A percentile compares a stretch with the other conserved stretches of the same genome.
phyloP scores from a whole-genome alignment of 2,888 invertebrate genomes.

The Hypsopygia costalis region DNA sequence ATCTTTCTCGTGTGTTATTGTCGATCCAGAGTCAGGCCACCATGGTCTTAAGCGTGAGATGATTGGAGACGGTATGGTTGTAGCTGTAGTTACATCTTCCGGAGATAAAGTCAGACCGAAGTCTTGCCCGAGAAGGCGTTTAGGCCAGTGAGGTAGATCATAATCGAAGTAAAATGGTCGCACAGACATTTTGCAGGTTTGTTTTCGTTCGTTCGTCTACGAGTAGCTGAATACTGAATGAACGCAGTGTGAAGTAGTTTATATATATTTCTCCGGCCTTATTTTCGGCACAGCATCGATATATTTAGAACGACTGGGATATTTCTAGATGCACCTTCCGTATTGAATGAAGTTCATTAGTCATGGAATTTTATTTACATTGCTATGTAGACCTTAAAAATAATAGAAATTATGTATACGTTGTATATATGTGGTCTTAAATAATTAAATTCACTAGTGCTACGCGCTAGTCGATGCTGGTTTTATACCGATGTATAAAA shows the following conservation, averaged over 20 bases:
- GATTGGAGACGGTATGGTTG: constrained; percentile 36
- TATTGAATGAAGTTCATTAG: constrained; percentile 3
- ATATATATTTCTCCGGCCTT: constrained; percentile 4
- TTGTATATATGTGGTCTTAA: no score
- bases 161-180: constrained; percentile 58
- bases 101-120: constrained; percentile 63
- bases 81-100: constrained; percentile 52
- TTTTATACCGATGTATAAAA: no score
- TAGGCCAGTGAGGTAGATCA: constrained; percentile 53
- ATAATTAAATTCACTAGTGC: no score
- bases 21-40: constrained; percentile 68
- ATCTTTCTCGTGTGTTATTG: constrained; percentile 74
- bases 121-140: constrained; percentile 62
- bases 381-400: no score
- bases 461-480: no score
- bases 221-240: constrained; percentile 2
- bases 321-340: constrained; percentile 6
- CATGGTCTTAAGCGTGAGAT: constrained; percentile 47
- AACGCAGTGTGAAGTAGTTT: background rate
- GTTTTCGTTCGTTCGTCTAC: background rate
- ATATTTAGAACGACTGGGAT: constrained; percentile 3
- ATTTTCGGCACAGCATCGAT: background rate
- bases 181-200: constrained; percentile 46
- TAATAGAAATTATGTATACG: no score
- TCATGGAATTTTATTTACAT: background rate